phyloP scores from a whole-genome alignment of 2,888 invertebrate species.

The Aproaerema taeniolella region DNA sequence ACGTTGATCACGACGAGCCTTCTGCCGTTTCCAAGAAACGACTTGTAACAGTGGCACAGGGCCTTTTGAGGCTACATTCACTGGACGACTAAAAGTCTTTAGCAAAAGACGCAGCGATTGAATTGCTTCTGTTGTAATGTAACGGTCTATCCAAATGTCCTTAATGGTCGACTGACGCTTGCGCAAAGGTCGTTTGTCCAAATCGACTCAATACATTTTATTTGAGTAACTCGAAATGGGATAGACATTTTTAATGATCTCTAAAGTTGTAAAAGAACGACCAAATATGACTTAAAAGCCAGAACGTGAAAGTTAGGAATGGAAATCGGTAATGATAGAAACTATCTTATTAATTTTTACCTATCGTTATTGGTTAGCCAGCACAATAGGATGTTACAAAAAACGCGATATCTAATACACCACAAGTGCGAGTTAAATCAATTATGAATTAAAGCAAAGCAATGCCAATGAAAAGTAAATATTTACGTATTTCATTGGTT shows the following conservation, averaged over 20 bases:
- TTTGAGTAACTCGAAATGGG: conserved; percentile 33
- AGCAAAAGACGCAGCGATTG: conserved; percentile 35
- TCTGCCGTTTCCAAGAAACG: conserved; percentile 30
- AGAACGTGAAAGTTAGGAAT: conserved; percentile 51
- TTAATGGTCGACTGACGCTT: conserved; percentile 57
- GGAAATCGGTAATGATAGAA: conserved; percentile 29
- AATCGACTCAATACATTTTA: conserved; percentile 43
- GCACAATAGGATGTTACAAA: conserved; percentile 14
- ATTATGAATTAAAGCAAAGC: not conserved
- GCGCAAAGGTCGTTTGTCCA: conserved; percentile 57
- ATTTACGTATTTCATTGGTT: no score
- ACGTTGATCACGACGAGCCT: conserved; percentile 32
- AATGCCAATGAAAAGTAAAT: not conserved
- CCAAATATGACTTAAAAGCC: conserved; percentile 28
- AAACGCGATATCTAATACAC: not conserved
- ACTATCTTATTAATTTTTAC: conserved; percentile 24
- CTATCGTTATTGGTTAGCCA: conserved; percentile 20
- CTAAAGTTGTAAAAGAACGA: conserved; percentile 21
- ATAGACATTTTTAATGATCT: conserved; percentile 24
- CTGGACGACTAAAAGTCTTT: conserved; percentile 25
- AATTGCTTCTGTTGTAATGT: conserved; percentile 45
- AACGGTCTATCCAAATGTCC: conserved; percentile 48
- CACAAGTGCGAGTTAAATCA: not conserved
- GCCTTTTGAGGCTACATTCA: conserved; percentile 29
- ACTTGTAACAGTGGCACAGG: conserved; percentile 26